Conservation (phyloP, 1,140 invertebrate species). For the Pogonognathellus flavescens region DNA sequence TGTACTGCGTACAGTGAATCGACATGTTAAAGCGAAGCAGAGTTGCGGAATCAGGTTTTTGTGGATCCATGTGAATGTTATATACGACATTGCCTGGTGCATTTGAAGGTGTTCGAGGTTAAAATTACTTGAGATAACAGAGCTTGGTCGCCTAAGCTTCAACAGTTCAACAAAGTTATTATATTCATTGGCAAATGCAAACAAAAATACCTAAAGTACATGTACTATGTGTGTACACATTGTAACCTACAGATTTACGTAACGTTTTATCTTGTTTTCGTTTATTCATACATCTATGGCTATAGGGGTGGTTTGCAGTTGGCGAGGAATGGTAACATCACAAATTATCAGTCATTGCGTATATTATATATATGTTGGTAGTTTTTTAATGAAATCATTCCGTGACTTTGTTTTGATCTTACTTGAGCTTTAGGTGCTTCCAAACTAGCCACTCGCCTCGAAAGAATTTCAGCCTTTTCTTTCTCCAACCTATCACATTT, state of each 20-base stretch:
- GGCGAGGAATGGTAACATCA: background rate
- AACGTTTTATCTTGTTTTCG: too few relatives aligned
- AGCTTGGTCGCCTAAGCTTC: slow-evolving; percentile 18
- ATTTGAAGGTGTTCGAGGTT: background rate
- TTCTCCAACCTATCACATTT: slow-evolving; percentile 84
- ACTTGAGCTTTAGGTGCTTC: slow-evolving; percentile 71
- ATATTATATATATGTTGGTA: background rate
- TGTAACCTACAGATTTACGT: too few relatives aligned
- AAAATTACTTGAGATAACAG: background rate
- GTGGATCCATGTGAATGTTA: slow-evolving; percentile 1
- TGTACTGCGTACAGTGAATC: too few relatives aligned
- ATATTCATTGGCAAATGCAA: background rate
- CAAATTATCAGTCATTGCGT: background rate
- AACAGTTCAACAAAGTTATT: background rate
- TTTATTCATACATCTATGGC: background rate
- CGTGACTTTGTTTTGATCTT: background rate
- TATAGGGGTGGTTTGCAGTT: background rate
- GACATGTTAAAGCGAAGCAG: too few relatives aligned
- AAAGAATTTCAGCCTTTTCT: slow-evolving; percentile 87
- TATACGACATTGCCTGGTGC: background rate
- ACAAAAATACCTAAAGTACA: background rate
- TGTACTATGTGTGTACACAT: too few relatives aligned
- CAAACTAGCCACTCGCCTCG: slow-evolving; percentile 81
- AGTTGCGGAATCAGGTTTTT: too few relatives aligned
- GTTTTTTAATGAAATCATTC: background rate